Evolutionary conservation across 2,797 vertebrate genomes (phyloP).

Genomic region (Sebastes iracundus): DNA sequence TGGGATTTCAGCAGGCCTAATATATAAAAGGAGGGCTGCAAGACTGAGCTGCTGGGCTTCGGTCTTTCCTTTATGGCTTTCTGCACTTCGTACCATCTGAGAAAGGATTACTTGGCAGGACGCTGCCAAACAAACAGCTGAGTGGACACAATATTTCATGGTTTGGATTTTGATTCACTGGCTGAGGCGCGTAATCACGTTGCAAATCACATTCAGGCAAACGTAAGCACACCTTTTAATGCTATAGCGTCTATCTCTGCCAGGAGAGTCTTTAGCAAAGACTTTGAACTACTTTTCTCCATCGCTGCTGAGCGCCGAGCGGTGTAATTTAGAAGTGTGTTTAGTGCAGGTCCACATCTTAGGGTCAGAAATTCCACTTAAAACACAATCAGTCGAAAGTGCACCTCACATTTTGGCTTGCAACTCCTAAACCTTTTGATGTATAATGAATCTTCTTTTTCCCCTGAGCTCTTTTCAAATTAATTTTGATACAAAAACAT

Average conservation of each 20-base stretch:
- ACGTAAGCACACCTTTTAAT: constrained; percentile 27
- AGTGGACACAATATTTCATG: constrained; percentile 63
- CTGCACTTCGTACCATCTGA: constrained; percentile 26
- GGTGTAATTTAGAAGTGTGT: neutral
- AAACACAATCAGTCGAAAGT: neutral
- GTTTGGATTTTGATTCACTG: constrained; percentile 56
- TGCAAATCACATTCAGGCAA: constrained; percentile 45
- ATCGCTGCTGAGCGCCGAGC: neutral
- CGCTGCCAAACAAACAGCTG: constrained; percentile 62
- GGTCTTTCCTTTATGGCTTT: constrained; percentile 39
- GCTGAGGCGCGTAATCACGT: constrained; percentile 16
- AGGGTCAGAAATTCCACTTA: constrained; percentile 7
- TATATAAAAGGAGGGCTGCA: constrained; percentile 61
- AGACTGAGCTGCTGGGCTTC: constrained; percentile 31
- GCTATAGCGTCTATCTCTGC: neutral
- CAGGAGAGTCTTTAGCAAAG: neutral
- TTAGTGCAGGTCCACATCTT: neutral
- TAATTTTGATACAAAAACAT: neutral
- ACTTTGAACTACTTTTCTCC: neutral
- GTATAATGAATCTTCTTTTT: too few species aligned
- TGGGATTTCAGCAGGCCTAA: constrained; percentile 68
- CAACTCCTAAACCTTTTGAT: neutral
- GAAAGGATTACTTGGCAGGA: constrained; percentile 32
- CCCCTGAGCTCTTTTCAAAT: neutral
- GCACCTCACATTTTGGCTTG: neutral